Evolutionary conservation across 2,888 invertebrate genomes (phyloP), one percentile per base, ranked within the genome.

Genomic region (Callyntrura guangdongensis): DNA sequence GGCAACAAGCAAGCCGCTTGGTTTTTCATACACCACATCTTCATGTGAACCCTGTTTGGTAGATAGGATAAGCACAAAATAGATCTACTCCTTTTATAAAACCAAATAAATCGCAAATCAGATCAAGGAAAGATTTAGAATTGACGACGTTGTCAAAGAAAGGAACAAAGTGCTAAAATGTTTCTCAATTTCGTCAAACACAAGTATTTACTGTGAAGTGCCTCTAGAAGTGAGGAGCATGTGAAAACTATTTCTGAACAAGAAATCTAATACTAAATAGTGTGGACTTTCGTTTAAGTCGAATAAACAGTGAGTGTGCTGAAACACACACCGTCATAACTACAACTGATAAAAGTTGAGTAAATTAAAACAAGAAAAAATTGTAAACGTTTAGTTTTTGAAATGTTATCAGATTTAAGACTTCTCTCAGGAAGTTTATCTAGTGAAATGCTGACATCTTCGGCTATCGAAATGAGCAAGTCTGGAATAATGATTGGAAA

Each of bases 351-450:
- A 61, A 61, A 61, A 61, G 11, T 47, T 47, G 11, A 47, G 47
- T 47, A 47, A 47, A 5, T 47, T 5, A 47, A 47, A 47, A 47
- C 5, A n/a, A 12, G 36, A 49, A 14, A 9, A 53, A 53, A 77
- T 22, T 4, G 61, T 9, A 72, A 49, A 61, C n/a, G 22, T 36
- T 61, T 61, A 9, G 67, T n/a, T 12, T 47, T 53, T 53, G 89
- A 91, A 74, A 93, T 93, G 93, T 92, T 93, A 91, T 93, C 93
- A 61, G 93, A 93, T 83, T 82, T 93, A 14, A 91, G 91, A 74
- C 91, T 93, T 74, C 72, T 92, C 12, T 91, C 89, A 45, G 92
- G 91, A 59, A 89, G 92, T 91, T 79, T 86, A 88, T 82, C 84
- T 17, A 64, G 87, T 69, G 92, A 92, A 86, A 89, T 91, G 91